phyloP scores from a whole-genome alignment of 2,888 invertebrate species.

The Hemicrepidius hirtus region DNA sequence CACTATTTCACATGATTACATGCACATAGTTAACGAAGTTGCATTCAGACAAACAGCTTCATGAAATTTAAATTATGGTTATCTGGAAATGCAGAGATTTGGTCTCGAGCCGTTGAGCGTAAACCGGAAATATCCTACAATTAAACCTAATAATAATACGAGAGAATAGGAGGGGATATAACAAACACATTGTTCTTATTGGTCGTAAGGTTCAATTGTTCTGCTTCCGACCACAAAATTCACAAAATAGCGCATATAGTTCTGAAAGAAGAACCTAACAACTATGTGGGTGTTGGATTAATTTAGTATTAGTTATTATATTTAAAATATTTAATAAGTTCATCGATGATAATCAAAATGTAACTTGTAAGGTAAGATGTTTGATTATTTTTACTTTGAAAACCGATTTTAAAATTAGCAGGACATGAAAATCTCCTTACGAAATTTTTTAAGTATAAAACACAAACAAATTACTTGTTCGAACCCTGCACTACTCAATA shows the following conservation, averaged over 20 bases:
- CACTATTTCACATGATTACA: constrained; percentile 8
- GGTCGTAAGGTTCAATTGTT: constrained; percentile 55
- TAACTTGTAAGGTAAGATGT: background rate
- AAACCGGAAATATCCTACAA: constrained; percentile 61
- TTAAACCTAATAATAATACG: constrained; percentile 61
- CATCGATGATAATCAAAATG: background rate
- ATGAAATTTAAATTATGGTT: constrained; percentile 51
- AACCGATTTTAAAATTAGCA: too few species aligned
- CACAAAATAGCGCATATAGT: constrained; percentile 56
- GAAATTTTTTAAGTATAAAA: too few species aligned
- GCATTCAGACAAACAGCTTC: constrained; percentile 10
- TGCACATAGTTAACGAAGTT: constrained; percentile 10
- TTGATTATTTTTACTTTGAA: too few species aligned
- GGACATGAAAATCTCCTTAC: too few species aligned
- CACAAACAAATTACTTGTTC: too few species aligned
- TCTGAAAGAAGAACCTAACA: constrained; percentile 35
- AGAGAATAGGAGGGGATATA: constrained; percentile 55
- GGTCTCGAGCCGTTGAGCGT: constrained; percentile 58
- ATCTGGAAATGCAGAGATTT: constrained; percentile 54
- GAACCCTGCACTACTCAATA: too few species aligned
- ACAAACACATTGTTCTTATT: constrained; percentile 53
- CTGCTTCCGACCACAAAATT: constrained; percentile 63
- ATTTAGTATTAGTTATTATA: background rate
- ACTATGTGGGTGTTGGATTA: constrained; percentile 41
- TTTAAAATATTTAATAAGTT: background rate